Evolutionary conservation across 2,797 vertebrate genomes (phyloP), one percentile per base, ranked within the genome.

Genomic region (Tapirus indicus): DNA sequence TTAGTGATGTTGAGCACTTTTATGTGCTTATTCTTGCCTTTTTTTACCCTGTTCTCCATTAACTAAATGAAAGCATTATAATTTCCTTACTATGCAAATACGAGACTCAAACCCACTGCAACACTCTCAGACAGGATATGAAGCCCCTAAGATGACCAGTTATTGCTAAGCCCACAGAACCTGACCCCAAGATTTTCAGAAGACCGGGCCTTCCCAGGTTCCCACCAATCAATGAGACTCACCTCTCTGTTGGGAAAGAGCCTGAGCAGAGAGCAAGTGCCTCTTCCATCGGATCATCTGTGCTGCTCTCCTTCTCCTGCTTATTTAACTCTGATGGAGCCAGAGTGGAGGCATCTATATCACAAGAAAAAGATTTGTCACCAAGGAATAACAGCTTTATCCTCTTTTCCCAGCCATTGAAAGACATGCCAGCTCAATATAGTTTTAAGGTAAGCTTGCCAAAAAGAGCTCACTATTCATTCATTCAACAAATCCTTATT

Each of bases 211-310:
- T 94, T 94, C 49, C 62, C 11, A 47, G 47, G 0, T 79, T 88
- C 56, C 56, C 23, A 47, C 41, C 41, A 82, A 79, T 78, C 69
- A 66, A 7, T 6, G 85, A 21, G 7, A 80, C 97, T 98, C 85
- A 99, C 99, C 98, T 98, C 91, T 99, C 98, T 62, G 98, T 98
- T 58, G 98, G 98, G 94, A 99, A 99, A 74, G 99, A 98, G 78
- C 98, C 98, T n/a, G 99, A 99, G 72, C 98, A 99, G 77, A 99
- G 98, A 0, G 98, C 98, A 17, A 98, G 96, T 44, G 98, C 99
- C 95, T 99, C 99, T 82, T 98, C 98, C 98, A 98, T 98, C 0
- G 98, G 98, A n/a, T 99, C 98, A 56, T 98, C 97, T 2, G 93
- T 44, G 88, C 98, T 98, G 54, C 80, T 97, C 84, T 98, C 97